Evolutionary conservation across 2,888 invertebrate species (phyloP).

Genomic region (Drosophila vallismaia): DNA sequence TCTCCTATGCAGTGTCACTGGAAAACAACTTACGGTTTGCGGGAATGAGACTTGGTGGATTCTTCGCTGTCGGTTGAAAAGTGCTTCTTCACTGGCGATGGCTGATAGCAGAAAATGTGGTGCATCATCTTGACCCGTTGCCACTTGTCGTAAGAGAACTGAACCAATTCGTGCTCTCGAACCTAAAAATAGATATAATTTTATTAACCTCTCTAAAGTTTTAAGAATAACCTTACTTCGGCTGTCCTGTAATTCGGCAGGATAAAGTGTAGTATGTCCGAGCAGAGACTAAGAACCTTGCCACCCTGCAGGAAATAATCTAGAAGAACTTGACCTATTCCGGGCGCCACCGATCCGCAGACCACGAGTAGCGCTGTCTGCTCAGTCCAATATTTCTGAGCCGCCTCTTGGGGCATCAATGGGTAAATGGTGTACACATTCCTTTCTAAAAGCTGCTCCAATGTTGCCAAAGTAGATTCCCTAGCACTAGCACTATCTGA

Average conservation of each 20-base stretch:
- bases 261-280: slow-evolving; percentile 90
- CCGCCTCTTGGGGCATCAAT: slow-evolving; percentile 84
- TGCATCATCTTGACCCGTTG: slow-evolving; percentile 93
- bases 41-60: slow-evolving; percentile 82
- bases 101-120: slow-evolving; percentile 94
- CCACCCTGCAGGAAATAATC: slow-evolving; percentile 91
- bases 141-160: slow-evolving; percentile 93
- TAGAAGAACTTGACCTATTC: slow-evolving; percentile 88
- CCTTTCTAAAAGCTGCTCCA: slow-evolving; percentile 88
- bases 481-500: slow-evolving; percentile 90
- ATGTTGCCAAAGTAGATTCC: slow-evolving; percentile 89
- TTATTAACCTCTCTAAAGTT: neutral
- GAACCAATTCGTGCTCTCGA: slow-evolving; percentile 92
- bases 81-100: slow-evolving; percentile 92
- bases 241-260: slow-evolving; percentile 93
- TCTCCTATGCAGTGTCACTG: slow-evolving; percentile 21
- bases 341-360: slow-evolving; percentile 89
- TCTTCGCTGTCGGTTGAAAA: slow-evolving; percentile 91
- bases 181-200: slow-evolving; percentile 84
- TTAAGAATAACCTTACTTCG: slow-evolving; percentile 86
- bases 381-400: slow-evolving; percentile 84
- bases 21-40: slow-evolving; percentile 83
- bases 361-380: slow-evolving; percentile 90
- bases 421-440: slow-evolving; percentile 87
- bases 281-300: slow-evolving; percentile 90